A percentile compares a stretch with the other conserved stretches of the same genome.
Evolutionary conservation across 2,888 invertebrate species (phyloP).

Genomic region (Drosophila rubida): DNA sequence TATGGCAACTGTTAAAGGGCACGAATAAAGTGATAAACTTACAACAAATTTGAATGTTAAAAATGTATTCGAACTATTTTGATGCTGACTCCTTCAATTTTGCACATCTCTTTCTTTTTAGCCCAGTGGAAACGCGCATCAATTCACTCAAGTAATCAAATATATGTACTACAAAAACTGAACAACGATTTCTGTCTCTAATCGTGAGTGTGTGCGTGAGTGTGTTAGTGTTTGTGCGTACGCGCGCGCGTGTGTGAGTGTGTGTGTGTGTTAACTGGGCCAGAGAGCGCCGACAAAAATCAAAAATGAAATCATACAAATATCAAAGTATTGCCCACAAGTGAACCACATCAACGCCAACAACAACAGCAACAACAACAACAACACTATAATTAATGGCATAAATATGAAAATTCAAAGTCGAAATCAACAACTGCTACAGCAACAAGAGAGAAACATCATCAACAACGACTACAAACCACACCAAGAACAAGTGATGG

Average conservation of each 20-base stretch:
- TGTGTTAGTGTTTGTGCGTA: not conserved
- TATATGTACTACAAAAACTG: not conserved
- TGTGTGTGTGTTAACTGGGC: conserved; percentile 36
- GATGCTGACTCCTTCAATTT: not conserved
- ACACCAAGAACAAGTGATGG: conserved; percentile 21
- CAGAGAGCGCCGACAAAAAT: conserved; percentile 31
- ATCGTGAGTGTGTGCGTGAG: not conserved
- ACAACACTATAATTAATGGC: conserved; percentile 43
- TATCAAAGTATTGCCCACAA: conserved; percentile 39
- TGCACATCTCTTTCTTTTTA: conserved; percentile 6
- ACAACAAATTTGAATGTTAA: no score
- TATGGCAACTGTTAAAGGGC: not conserved
- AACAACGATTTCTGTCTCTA: not conserved
- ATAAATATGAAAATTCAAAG: conserved; percentile 46
- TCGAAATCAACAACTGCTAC: conserved; percentile 15
- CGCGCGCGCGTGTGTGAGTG: conserved; percentile 3
- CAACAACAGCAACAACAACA: conserved; percentile 1
- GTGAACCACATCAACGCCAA: conserved; percentile 29
- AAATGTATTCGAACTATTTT: not conserved
- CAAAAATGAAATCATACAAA: conserved; percentile 55
- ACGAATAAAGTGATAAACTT: no score
- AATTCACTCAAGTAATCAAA: not conserved
- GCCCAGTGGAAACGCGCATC: not conserved
- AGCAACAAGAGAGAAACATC: conserved; percentile 21
- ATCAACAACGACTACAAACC: conserved; percentile 10